Evolutionary conservation across 2,113 vertebrate species (phyloP).

Genomic region (Cyprinodon brontotheroides): DNA sequence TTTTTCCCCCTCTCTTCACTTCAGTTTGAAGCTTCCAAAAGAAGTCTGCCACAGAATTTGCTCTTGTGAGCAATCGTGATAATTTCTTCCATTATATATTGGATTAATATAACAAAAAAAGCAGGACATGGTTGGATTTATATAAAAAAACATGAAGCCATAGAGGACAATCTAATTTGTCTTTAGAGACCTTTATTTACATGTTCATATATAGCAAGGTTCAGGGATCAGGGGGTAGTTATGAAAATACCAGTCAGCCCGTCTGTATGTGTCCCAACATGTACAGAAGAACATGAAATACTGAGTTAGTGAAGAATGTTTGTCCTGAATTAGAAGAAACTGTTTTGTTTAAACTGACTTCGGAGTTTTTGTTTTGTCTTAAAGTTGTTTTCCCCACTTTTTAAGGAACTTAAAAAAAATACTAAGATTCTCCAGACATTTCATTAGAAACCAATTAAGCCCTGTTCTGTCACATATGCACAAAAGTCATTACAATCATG

Average conservation of each 20-base stretch:
- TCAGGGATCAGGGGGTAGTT: conserved; percentile 66
- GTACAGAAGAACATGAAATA: conserved; percentile 59
- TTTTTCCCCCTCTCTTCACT: background rate
- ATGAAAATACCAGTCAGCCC: conserved; percentile 72
- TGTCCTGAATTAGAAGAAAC: conserved; percentile 37
- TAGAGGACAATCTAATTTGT: conserved; percentile 42
- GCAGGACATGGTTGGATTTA: background rate
- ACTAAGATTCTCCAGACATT: conserved; percentile 15
- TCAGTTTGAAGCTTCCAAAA: conserved; percentile 20
- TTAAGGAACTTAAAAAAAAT: background rate
- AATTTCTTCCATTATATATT: background rate
- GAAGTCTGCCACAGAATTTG: conserved; percentile 12
- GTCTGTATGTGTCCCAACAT: conserved; percentile 73
- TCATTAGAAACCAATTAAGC: conserved; percentile 27
- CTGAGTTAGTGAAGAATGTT: conserved; percentile 31
- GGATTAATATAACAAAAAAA: background rate
- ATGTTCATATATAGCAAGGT: conserved; percentile 79
- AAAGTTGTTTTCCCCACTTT: conserved; percentile 37
- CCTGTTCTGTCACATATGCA: conserved; percentile 41
- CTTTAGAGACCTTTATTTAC: conserved; percentile 83
- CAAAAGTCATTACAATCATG: conserved; percentile 71
- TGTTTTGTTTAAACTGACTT: conserved; percentile 34
- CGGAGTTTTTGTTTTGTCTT: conserved; percentile 35
- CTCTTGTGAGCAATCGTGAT: background rate
- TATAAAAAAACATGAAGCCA: conserved; percentile 21